Conservation (phyloP, 2,888 invertebrate genomes). For the Leptinotarsa haldemani region DNA sequence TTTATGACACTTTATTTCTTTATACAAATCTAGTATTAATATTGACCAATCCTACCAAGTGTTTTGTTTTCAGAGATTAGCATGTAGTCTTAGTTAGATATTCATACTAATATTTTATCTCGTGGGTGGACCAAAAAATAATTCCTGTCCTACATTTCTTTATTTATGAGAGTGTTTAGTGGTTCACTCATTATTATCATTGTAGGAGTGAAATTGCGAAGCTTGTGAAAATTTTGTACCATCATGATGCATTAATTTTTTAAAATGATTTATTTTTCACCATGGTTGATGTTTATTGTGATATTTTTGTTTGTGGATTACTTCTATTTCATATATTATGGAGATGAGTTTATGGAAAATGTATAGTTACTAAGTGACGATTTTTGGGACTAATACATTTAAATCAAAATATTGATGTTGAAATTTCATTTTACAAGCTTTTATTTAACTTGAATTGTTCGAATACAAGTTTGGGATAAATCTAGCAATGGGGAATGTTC, state of each 20-base stretch:
- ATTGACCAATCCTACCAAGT: constrained; percentile 17
- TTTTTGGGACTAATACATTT: constrained; percentile 26
- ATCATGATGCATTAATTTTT: background rate
- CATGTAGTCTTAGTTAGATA: constrained; percentile 30
- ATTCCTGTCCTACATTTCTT: constrained; percentile 2
- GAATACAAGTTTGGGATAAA: no score
- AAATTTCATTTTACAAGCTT: background rate
- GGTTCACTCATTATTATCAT: background rate
- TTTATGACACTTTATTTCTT: no score
- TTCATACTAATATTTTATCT: constrained; percentile 17
- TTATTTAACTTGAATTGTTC: no score
- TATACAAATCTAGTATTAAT: constrained; percentile 12
- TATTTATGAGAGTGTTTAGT: background rate
- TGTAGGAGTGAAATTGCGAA: background rate
- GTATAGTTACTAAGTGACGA: constrained; percentile 6
- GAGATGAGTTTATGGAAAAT: constrained; percentile 18
- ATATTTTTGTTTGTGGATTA: constrained; percentile 20
- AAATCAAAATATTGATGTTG: background rate
- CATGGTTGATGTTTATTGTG: constrained; percentile 23
- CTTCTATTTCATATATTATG: constrained; percentile 25
- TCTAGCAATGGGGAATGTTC: no score
- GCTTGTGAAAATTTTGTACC: constrained; percentile 24
- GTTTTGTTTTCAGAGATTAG: constrained; percentile 31
- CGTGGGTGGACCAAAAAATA: constrained; percentile 5
- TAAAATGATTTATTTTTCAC: background rate